Percentiles rank a stretch among this genome's conserved stretches.
Evolutionary conservation across 92 coral and sea anemone genomes (phyloP).

Genomic region (Plumapathes pennacea): DNA sequence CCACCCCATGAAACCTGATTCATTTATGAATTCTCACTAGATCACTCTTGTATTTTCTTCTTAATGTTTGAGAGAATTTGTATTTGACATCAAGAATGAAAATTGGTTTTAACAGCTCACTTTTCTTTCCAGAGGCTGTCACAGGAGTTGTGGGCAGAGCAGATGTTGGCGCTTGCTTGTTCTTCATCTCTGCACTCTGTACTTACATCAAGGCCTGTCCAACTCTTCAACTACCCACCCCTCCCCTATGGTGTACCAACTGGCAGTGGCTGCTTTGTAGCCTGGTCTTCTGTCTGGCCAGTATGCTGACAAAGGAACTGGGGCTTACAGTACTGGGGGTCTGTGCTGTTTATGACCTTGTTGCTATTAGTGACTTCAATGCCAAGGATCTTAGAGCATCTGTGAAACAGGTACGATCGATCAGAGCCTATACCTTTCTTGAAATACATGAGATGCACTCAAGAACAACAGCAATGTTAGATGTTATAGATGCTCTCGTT

Average conservation of each 20-base stretch:
- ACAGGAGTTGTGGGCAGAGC: conserved; percentile 97
- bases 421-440: too few species aligned
- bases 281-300: conserved; percentile 64
- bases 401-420: too few species aligned
- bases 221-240: background rate
- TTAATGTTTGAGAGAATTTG: background rate
- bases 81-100: background rate
- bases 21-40: too few species aligned
- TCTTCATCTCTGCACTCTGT: conserved; percentile 71
- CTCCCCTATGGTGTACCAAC: conserved; percentile 20
- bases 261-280: conserved; percentile 71
- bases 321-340: conserved; percentile 93
- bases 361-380: conserved; percentile 34
- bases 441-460: too few species aligned
- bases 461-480: too few species aligned
- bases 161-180: conserved; percentile 88
- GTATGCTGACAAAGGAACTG: conserved; percentile 93
- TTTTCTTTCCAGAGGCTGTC: conserved; percentile 84
- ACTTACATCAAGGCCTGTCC: conserved; percentile 65
- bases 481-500: too few species aligned
- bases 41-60: too few species aligned
- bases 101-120: too few species aligned
- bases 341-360: conserved; percentile 71
- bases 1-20: too few species aligned
- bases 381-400: too few species aligned